phyloP scores from a whole-genome alignment of 2,888 invertebrate genomes.

The Eupithecia pulchellata region DNA sequence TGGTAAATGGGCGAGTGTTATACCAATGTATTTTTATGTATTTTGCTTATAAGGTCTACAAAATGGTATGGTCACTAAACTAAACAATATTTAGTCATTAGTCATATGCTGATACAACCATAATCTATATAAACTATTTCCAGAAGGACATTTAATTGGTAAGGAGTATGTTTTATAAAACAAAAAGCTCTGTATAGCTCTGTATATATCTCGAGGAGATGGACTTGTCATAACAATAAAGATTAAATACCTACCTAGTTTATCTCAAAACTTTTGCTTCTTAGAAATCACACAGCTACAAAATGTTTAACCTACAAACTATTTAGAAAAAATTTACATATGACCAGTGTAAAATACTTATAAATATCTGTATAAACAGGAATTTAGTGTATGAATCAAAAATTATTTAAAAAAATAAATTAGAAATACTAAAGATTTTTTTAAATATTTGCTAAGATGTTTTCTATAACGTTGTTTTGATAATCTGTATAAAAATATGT shows the following conservation, averaged over 20 bases:
- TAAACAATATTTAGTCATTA: not conserved
- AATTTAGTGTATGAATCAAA: too few species aligned
- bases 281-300: too few species aligned
- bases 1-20: not conserved
- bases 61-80: not conserved
- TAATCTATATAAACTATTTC: not conserved
- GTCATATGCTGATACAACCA: not conserved
- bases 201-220: not conserved
- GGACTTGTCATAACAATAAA: not conserved
- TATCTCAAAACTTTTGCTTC: too few species aligned
- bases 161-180: not conserved
- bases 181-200: not conserved
- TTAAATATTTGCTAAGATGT: not conserved
- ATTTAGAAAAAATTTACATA: too few species aligned
- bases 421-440: too few species aligned
- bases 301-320: too few species aligned
- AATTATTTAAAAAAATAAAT: too few species aligned
- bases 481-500: not conserved
- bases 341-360: too few species aligned
- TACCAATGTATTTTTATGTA: not conserved
- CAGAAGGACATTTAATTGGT: not conserved
- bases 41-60: not conserved
- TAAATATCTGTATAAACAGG: too few species aligned
- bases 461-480: not conserved
- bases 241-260: not conserved